Conservation (phyloP, 2,888 invertebrate genomes). For the Drepanosiphum platanoidis region DNA sequence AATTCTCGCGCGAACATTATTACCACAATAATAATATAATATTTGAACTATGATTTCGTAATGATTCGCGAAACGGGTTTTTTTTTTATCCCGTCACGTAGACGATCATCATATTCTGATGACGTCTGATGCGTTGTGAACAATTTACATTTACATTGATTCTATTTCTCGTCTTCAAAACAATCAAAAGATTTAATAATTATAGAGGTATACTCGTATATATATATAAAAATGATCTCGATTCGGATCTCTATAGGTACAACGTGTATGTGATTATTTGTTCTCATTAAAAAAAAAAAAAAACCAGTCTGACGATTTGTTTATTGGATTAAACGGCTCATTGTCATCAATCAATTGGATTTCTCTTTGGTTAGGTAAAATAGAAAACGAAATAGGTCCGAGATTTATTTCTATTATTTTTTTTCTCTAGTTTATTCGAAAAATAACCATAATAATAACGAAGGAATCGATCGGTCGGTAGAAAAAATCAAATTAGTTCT, state of each 20-base stretch:
- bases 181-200: no score
- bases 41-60: no score
- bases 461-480: background rate
- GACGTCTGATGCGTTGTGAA: no score
- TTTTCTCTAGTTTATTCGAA: conserved; percentile 24
- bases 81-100: no score
- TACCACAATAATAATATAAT: no score
- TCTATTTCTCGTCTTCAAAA: no score
- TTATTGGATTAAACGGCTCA: conserved; percentile 46
- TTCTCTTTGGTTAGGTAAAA: conserved; percentile 44
- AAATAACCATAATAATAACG: background rate
- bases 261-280: conserved; percentile 45
- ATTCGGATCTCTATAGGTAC: conserved; percentile 36
- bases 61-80: no score
- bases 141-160: no score
- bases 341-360: conserved; percentile 40
- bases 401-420: no score
- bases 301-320: conserved; percentile 57
- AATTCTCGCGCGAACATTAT: no score
- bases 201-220: conserved; percentile 18
- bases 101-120: no score
- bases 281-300: conserved; percentile 56
- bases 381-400: background rate
- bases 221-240: conserved; percentile 52
- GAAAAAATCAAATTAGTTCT: background rate